Evolutionary conservation across 2,888 invertebrate species (phyloP).

Genomic region (Pachymerium ferrugineum): DNA sequence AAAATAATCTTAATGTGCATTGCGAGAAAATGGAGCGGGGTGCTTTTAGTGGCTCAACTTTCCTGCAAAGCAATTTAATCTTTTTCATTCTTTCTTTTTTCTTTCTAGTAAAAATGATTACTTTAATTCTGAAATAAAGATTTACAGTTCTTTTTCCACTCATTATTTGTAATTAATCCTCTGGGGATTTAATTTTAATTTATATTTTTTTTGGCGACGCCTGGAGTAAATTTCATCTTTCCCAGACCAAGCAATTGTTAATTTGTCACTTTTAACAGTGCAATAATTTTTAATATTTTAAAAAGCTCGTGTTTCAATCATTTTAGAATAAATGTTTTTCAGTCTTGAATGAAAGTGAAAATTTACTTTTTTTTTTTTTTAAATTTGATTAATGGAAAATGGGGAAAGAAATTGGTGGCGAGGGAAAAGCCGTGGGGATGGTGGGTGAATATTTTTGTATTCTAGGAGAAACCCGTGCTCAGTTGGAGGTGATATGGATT

Average conservation of each 20-base stretch:
- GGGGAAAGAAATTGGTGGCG: neutral
- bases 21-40: neutral
- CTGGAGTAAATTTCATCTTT: neutral
- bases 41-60: constrained; percentile 10
- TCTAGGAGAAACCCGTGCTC: constrained; percentile 3
- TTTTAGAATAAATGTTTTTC: neutral
- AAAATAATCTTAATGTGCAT: neutral
- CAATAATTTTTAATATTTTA: neutral
- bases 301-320: too few relatives aligned
- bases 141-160: neutral
- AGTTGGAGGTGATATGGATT: constrained; percentile 27
- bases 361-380: neutral
- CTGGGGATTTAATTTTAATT: neutral
- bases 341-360: neutral
- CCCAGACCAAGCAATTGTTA: too few relatives aligned
- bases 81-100: too few relatives aligned
- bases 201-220: neutral
- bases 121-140: neutral
- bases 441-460: constrained; percentile 1
- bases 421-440: neutral
- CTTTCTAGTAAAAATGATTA: neutral
- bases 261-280: too few relatives aligned
- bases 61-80: neutral
- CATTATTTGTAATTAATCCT: constrained; percentile 6
- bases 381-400: neutral